These are phyloP conservation scores for Arbacia lixula DNA, from an alignment of 53 echinoderm and acorn worm genomes.

Conservation along the genomic window DNA sequence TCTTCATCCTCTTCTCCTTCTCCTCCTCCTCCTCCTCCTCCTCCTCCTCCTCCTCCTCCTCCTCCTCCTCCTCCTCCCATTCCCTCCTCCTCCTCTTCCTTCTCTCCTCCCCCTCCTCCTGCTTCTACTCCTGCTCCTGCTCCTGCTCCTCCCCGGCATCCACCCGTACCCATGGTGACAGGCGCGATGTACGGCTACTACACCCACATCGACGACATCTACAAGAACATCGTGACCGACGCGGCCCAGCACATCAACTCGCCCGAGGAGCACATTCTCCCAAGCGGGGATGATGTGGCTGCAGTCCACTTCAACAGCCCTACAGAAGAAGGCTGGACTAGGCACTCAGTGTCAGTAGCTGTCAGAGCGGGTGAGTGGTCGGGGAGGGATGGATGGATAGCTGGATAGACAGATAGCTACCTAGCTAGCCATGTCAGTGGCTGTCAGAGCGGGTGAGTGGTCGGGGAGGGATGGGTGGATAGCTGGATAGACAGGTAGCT, in stretches of 20 bases:
- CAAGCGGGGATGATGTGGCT: slow-evolving; percentile 24
- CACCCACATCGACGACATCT: slow-evolving; percentile 66
- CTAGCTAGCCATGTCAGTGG: too few relatives aligned
- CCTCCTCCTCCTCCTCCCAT: neutral
- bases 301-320: slow-evolving; percentile 57
- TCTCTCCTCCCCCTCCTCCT: neutral
- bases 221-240: slow-evolving; percentile 83
- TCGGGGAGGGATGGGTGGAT: too few relatives aligned
- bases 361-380: slow-evolving; percentile 24
- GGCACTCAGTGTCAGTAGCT: slow-evolving; percentile 20
- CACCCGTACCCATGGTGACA: neutral
- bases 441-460: too few relatives aligned
- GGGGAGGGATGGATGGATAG: neutral
- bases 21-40: too few relatives aligned
- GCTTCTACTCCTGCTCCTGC: neutral
- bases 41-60: neutral
- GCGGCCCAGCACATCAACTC: slow-evolving; percentile 79
- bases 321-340: slow-evolving; percentile 6
- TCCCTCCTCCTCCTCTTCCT: neutral
- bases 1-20: neutral
- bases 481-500: too few relatives aligned
- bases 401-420: neutral
- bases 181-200: slow-evolving; percentile 79
- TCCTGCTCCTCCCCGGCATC: neutral
- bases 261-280: slow-evolving; percentile 35